Percentiles rank a stretch among this genome's conserved stretches.
Conservation (phyloP, 2,113 vertebrate species). For the Tylochromis polylepis region DNA sequence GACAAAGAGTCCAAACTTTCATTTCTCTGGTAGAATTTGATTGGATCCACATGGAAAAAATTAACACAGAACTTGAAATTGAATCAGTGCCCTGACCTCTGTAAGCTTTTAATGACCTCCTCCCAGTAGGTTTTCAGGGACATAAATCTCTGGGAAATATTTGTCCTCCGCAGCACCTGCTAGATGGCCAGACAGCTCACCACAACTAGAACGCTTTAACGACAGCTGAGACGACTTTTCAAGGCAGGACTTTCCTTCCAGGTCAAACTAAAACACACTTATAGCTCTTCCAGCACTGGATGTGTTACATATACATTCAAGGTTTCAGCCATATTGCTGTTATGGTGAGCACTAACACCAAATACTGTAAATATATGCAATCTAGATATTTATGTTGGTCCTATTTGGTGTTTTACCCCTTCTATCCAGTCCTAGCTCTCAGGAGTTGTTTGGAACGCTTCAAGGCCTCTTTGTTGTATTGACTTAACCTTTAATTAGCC, state of each 20-base stretch:
- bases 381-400: conserved; percentile 16
- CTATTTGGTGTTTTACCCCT: conserved; percentile 2
- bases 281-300: background rate
- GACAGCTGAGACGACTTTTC: conserved; percentile 43
- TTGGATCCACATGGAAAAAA: conserved; percentile 14
- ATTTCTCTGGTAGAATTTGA: background rate
- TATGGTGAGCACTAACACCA: conserved; percentile 17
- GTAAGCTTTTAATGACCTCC: conserved; percentile 43
- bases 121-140: conserved; percentile 42
- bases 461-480: conserved; percentile 41
- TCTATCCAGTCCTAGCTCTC: background rate
- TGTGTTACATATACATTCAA: conserved; percentile 21
- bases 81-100: conserved; percentile 37
- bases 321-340: conserved; percentile 21
- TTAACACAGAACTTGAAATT: conserved; percentile 35
- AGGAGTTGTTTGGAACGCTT: conserved; percentile 7
- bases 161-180: conserved; percentile 42
- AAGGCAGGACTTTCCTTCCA: conserved; percentile 19
- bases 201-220: conserved; percentile 26
- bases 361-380: conserved; percentile 20
- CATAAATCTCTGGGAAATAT: conserved; percentile 64
- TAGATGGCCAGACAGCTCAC: conserved; percentile 27
- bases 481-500: conserved; percentile 64
- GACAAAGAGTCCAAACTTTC: background rate
- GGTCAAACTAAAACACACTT: conserved; percentile 30